A percentile compares a stretch with the other conserved stretches of the same genome.
Evolutionary conservation across 2,113 vertebrate species (phyloP).

Genomic region (Anseranas semipalmata): DNA sequence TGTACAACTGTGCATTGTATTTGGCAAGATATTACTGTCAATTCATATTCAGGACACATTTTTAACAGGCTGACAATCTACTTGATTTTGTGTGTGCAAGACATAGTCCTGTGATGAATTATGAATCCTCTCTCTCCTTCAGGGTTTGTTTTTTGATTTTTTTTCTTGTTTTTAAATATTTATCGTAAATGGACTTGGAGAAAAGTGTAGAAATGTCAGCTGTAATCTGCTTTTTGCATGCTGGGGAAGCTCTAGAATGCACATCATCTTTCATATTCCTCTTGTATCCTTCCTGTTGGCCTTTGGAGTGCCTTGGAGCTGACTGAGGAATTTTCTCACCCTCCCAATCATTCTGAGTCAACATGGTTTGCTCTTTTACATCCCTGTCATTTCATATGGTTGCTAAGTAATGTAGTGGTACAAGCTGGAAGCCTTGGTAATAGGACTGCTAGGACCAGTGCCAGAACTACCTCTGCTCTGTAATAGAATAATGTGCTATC

Average conservation of each 20-base stretch:
- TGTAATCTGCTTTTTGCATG: neutral
- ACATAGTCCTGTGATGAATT: conserved; percentile 36
- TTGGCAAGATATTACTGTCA: neutral
- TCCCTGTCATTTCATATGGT: neutral
- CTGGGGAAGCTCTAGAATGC: neutral
- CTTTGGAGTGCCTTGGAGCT: neutral
- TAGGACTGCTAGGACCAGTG: neutral
- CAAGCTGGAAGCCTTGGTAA: neutral
- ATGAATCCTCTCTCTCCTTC: conserved; percentile 35
- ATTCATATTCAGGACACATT: conserved; percentile 13
- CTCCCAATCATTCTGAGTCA: neutral
- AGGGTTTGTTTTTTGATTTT: neutral
- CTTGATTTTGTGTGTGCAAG: neutral
- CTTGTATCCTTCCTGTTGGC: neutral
- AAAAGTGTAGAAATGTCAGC: conserved; percentile 12
- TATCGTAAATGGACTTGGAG: conserved; percentile 24
- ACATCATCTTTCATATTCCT: neutral
- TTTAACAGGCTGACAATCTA: neutral
- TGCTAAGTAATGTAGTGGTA: neutral
- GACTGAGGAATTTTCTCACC: neutral
- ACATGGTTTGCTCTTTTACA: neutral
- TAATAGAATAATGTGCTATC: neutral
- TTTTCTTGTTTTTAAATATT: conserved; percentile 41
- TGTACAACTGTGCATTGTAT: neutral
- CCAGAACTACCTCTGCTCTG: conserved; percentile 2